These are phyloP conservation scores for Lycocorax pyrrhopterus DNA, from an alignment of 2,113 vertebrate species.

Conservation along the genomic window DNA sequence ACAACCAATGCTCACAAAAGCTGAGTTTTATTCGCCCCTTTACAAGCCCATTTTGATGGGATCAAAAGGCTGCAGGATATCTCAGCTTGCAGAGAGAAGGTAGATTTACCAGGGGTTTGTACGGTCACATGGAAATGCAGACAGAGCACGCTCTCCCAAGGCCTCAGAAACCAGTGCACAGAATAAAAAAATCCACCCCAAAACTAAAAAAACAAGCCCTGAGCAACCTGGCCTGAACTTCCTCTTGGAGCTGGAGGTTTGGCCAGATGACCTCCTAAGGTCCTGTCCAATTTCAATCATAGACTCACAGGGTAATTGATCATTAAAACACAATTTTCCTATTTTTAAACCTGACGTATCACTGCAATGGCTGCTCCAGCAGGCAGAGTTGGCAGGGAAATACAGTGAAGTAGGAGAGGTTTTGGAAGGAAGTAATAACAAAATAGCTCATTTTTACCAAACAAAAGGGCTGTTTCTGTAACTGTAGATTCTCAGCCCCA, in stretches of 20 bases:
- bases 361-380: not conserved
- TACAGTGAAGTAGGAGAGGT: not conserved
- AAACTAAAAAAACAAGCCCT: not conserved
- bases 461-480: not conserved
- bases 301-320: not conserved
- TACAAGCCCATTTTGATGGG: not conserved
- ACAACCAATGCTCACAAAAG: not conserved
- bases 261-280: not conserved
- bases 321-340: not conserved
- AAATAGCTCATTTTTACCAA: conserved; percentile 9
- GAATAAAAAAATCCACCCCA: fast-evolving
- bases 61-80: not conserved
- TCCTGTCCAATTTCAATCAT: not conserved
- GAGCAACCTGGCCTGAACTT: not conserved
- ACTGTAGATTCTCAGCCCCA: not conserved
- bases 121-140: not conserved
- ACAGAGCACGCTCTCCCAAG: not conserved
- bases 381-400: not conserved
- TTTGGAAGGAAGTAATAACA: not conserved
- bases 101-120: not conserved
- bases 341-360: not conserved
- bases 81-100: not conserved
- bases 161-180: not conserved
- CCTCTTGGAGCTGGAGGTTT: not conserved
- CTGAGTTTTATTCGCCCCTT: not conserved